Percentiles rank a stretch among this genome's conserved stretches.
Conservation (phyloP, 2,888 invertebrate genomes). For the Proisotoma minuta region DNA sequence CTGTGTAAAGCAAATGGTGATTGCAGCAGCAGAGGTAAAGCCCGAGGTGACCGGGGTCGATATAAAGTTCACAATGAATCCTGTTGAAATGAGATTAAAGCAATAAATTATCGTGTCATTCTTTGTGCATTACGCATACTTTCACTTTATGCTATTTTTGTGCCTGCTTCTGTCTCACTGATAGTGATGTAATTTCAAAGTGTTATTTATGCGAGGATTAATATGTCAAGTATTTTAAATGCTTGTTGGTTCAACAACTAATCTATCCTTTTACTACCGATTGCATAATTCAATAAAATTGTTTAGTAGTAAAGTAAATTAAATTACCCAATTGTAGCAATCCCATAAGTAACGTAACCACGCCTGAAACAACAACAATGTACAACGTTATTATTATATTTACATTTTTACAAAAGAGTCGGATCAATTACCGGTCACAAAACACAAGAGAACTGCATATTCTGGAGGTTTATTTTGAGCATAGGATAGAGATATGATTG, state of each 20-base stretch:
- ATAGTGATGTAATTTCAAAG: no score
- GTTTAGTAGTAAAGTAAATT: not conserved
- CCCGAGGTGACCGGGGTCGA: conserved; percentile 70
- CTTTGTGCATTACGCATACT: not conserved
- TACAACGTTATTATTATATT: no score
- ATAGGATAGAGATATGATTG: not conserved
- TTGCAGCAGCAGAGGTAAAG: conserved; percentile 75
- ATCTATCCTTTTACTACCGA: no score
- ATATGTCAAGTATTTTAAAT: no score
- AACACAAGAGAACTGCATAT: conserved; percentile 70
- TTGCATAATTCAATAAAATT: not conserved
- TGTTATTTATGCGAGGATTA: no score
- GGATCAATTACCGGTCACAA: no score
- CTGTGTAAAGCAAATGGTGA: conserved; percentile 83
- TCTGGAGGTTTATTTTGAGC: conserved; percentile 49
- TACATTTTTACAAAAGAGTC: no score
- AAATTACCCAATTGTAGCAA: conserved; percentile 66
- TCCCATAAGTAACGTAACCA: conserved; percentile 75
- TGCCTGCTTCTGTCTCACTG: no score
- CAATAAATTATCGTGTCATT: not conserved
- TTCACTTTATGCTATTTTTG: no score
- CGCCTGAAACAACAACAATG: no score
- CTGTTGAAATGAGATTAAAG: not conserved
- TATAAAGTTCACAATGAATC: conserved; percentile 75
- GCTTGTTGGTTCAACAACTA: no score